phyloP scores from a whole-genome alignment of 37 sponge, comb jelly and placozoan genomes.

The Aplysina aerophoba region DNA sequence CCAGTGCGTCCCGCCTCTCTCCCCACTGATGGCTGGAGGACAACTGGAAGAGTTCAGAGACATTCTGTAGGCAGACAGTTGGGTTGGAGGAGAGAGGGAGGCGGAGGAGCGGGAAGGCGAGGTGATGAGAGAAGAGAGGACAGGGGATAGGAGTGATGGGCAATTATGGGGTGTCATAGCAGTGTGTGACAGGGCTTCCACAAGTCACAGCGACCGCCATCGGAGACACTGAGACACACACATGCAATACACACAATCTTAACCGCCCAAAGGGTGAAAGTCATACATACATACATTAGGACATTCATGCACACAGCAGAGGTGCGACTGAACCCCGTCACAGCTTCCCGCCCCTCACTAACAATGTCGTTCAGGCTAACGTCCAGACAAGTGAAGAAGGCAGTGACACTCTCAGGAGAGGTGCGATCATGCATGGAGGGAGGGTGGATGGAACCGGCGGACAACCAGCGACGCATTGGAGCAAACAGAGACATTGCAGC shows the following conservation, averaged over 20 bases:
- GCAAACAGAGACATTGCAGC: background rate
- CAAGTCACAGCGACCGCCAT: background rate
- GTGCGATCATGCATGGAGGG: background rate
- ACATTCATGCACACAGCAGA: background rate
- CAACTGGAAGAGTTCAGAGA: slow-evolving; percentile 64
- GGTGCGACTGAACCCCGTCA: background rate
- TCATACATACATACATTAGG: background rate
- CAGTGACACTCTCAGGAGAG: background rate
- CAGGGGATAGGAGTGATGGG: background rate
- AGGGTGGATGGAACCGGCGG: background rate
- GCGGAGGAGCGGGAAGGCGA: background rate
- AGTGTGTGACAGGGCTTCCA: no score
- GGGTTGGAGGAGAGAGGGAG: background rate
- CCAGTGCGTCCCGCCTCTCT: slow-evolving; percentile 79
- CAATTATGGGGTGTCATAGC: no score
- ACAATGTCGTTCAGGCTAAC: slow-evolving; percentile 23
- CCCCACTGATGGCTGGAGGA: slow-evolving; percentile 69
- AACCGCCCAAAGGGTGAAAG: background rate
- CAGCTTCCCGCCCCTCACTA: background rate
- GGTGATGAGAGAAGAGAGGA: background rate
- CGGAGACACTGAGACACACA: background rate
- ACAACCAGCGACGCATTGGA: slow-evolving; percentile 25
- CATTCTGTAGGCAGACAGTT: slow-evolving; percentile 39
- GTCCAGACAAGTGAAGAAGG: background rate
- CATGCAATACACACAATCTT: background rate